Conservation (phyloP, 2,888 invertebrate genomes). For the Oscheius sp. region DNA sequence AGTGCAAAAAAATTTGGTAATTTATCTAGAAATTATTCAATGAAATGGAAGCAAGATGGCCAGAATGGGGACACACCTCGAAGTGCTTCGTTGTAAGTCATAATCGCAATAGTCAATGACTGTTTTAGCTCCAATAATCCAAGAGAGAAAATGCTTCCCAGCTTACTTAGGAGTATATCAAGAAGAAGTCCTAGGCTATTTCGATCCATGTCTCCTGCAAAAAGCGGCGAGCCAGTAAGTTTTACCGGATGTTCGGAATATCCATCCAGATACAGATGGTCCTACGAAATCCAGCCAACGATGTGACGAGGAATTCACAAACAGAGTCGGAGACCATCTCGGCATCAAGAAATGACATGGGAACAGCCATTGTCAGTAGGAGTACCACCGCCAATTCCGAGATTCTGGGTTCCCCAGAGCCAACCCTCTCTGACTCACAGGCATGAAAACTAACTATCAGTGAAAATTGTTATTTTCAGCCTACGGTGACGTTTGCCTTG, state of each 20-base stretch:
- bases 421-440: conserved; percentile 23
- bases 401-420: conserved; percentile 46
- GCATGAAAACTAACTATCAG: neutral
- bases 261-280: conserved; percentile 40
- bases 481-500: conserved; percentile 56
- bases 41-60: conserved; percentile 34
- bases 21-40: conserved; percentile 55
- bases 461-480: conserved; percentile 40
- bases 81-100: conserved; percentile 47
- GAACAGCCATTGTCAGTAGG: conserved; percentile 39
- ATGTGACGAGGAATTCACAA: conserved; percentile 43
- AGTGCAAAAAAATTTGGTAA: conserved; percentile 36
- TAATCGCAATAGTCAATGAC: neutral
- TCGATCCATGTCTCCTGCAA: conserved; percentile 31
- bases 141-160: conserved; percentile 48
- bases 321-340: conserved; percentile 61
- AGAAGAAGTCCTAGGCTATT: conserved; percentile 53
- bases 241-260: neutral
- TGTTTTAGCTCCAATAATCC: conserved; percentile 9
- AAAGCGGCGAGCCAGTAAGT: conserved; percentile 37
- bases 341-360: conserved; percentile 43
- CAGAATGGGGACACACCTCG: conserved; percentile 29
- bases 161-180: conserved; percentile 52
- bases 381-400: conserved; percentile 57
- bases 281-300: conserved; percentile 43